Percentiles rank a stretch among this genome's conserved stretches.
Conservation (phyloP, 2,797 vertebrate genomes). For the Cyprinodon diabolis region DNA sequence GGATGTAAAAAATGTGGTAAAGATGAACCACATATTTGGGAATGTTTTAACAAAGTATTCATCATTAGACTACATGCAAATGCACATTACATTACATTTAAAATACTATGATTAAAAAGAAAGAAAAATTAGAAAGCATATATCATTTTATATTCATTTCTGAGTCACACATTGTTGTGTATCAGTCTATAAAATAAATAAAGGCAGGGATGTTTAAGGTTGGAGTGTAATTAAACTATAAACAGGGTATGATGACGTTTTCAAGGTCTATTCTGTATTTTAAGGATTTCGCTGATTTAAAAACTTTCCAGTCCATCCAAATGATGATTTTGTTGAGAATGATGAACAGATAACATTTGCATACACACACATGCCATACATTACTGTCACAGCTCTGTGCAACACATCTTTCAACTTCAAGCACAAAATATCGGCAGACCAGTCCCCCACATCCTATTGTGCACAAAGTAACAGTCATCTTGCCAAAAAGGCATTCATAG, state of each 20-base stretch:
- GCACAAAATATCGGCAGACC: conserved; percentile 29
- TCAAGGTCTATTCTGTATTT: not conserved
- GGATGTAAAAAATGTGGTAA: not conserved
- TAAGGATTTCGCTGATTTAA: not conserved
- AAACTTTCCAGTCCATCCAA: not conserved
- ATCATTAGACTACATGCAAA: not conserved
- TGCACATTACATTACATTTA: too few species aligned
- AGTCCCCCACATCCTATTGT: conserved; percentile 45
- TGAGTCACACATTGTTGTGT: not conserved
- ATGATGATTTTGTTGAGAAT: not conserved
- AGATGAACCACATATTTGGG: not conserved
- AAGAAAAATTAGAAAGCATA: not conserved
- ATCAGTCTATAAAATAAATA: not conserved
- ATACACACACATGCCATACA: not conserved
- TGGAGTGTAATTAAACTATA: not conserved
- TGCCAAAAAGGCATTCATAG: conserved; percentile 46
- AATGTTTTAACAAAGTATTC: not conserved
- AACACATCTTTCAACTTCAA: conserved; percentile 5
- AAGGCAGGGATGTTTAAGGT: not conserved
- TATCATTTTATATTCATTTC: not conserved
- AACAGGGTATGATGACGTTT: not conserved
- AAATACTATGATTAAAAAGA: not conserved
- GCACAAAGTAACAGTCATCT: conserved; percentile 45
- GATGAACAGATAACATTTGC: not conserved
- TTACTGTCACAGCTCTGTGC: not conserved